Conservation (phyloP, 2,113 vertebrate genomes). For the Chinchilla lanigera region DNA sequence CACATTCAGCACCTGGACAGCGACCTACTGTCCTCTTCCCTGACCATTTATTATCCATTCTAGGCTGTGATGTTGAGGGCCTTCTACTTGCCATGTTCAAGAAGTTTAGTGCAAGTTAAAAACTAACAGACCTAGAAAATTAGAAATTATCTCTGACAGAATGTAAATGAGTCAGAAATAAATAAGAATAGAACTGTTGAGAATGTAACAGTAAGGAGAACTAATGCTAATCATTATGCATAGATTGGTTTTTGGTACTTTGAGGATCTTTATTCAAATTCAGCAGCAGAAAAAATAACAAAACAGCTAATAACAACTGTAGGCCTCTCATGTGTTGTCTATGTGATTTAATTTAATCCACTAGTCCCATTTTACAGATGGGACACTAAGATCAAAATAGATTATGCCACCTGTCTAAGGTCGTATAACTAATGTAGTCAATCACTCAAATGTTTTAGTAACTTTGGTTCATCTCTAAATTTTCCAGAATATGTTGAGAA, state of each 20-base stretch:
- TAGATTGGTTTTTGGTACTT: not conserved
- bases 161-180: not conserved
- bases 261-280: conserved; percentile 39
- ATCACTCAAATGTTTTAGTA: not conserved
- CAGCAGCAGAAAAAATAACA: not conserved
- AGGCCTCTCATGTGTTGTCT: not conserved
- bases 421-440: not conserved
- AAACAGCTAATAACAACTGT: not conserved
- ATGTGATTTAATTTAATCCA: not conserved
- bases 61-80: not conserved
- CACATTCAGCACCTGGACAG: not conserved
- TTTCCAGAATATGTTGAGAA: not conserved
- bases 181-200: not conserved
- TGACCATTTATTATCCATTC: not conserved
- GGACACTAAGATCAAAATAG: not conserved
- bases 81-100: not conserved
- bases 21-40: not conserved
- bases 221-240: not conserved
- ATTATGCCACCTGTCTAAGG: not conserved
- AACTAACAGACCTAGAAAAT: conserved; percentile 25
- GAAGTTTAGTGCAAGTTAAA: conserved; percentile 4
- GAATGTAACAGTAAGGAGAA: not conserved
- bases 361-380: not conserved
- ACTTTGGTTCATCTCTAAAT: conserved; percentile 30
- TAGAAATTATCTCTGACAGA: not conserved